phyloP scores from a whole-genome alignment of 2,888 invertebrate genomes.

The Mylabris sibirica region DNA sequence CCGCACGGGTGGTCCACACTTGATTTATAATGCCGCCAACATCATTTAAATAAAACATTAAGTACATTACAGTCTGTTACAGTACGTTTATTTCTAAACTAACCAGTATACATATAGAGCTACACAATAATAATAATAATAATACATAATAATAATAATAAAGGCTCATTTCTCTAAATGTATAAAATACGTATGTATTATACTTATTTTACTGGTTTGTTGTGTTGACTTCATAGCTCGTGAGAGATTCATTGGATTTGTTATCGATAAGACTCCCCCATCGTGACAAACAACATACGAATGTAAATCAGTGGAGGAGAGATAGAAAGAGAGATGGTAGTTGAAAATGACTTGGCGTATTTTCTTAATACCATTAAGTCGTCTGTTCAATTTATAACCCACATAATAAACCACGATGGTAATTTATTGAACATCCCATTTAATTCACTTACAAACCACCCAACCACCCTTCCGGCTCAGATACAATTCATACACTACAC shows the following conservation, averaged over 20 bases:
- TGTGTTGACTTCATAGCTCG: neutral
- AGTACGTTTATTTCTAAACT: slow-evolving; percentile 17
- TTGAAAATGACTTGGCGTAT: slow-evolving; percentile 44
- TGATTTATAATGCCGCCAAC: slow-evolving; percentile 61
- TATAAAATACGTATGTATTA: no score
- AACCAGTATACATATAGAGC: neutral
- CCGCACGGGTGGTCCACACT: slow-evolving; percentile 58
- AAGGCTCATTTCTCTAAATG: no score
- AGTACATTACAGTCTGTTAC: slow-evolving; percentile 40
- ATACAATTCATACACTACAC: neutral
- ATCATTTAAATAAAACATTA: slow-evolving; percentile 59
- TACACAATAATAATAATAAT: no score
- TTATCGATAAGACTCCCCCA: slow-evolving; percentile 19
- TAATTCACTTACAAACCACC: slow-evolving; percentile 23
- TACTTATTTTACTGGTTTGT: no score
- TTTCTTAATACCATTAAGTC: slow-evolving; percentile 46
- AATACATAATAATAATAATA: no score
- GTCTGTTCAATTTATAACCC: slow-evolving; percentile 44
- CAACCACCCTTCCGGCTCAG: neutral
- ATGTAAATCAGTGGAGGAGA: slow-evolving; percentile 28
- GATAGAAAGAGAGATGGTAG: neutral
- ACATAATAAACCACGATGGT: slow-evolving; percentile 39
- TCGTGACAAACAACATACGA: slow-evolving; percentile 27
- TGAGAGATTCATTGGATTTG: slow-evolving; percentile 3
- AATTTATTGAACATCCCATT: slow-evolving; percentile 31